Percentiles rank a stretch among this genome's conserved stretches.
These are phyloP conservation scores for Cavia aperea DNA, from an alignment of 2,113 vertebrate species.

Conservation along the genomic window DNA sequence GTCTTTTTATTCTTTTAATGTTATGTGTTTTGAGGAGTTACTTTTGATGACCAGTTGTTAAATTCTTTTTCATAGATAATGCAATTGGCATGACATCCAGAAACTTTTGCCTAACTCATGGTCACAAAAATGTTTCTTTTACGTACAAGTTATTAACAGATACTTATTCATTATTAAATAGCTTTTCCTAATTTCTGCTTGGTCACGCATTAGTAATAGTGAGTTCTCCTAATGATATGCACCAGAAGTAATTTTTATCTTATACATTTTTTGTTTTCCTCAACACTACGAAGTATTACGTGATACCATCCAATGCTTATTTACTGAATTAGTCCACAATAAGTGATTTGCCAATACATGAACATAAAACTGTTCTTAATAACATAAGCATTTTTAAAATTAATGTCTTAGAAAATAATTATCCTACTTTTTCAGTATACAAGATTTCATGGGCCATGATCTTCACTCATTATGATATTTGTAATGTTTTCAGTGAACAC, in stretches of 20 bases:
- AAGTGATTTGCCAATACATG: conserved; percentile 5
- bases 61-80: background rate
- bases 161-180: conserved; percentile 21
- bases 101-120: conserved; percentile 7
- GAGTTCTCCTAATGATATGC: background rate
- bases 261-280: conserved; percentile 24
- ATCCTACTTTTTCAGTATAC: background rate
- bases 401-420: conserved; percentile 21
- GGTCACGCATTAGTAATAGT: background rate
- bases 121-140: conserved; percentile 18
- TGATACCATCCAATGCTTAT: background rate
- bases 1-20: conserved; percentile 21
- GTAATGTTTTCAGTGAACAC: background rate
- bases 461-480: conserved; percentile 2
- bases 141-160: conserved; percentile 2
- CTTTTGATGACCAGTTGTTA: background rate
- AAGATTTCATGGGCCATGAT: background rate
- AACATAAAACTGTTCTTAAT: conserved; percentile 38
- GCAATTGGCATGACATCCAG: background rate
- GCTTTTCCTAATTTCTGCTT: conserved; percentile 13
- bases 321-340: conserved; percentile 14
- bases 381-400: conserved; percentile 15
- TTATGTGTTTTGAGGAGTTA: background rate
- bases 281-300: background rate
- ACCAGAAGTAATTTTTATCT: conserved; percentile 38